Base-by-base conservation (phyloP, 1,140 invertebrate species). In the Heterodera schachtii region DNA sequence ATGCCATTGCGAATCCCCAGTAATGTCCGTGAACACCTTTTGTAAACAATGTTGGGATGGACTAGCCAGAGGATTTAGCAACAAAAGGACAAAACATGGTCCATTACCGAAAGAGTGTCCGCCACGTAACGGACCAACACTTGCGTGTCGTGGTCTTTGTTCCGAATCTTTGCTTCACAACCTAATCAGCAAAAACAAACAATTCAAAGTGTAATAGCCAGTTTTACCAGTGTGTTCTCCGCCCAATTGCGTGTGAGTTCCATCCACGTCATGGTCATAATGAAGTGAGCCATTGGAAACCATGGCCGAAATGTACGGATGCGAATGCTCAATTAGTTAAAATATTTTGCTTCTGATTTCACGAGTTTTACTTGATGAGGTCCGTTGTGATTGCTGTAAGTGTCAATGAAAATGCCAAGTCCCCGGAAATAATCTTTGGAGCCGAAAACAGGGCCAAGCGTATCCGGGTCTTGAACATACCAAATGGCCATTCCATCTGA, bases 351-450 rank as follows among this genome's bases (percentile, higher is more conserved):
- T 31, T 31, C 6, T 52, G 4, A n/a, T 64, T 64, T 64, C 57
- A 46, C 13, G 66, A 1, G 11, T 78, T 93, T 92, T 93, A 97
- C 95, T 92, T 95, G 96, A 89, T 98, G 95, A 73, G 95, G 94
- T n/a, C 96, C 97, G 92, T 99, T 99, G 87, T 99, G 96, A 91
- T 99, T 99, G 90, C 95, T 98, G 90, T 99, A 99, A 0, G 98
- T 99, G 90, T 99, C 98, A 76, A 99, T 90, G 90, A 99, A 95
- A 49, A 99, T 93, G 11, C 94, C 96, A 19, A 99, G 91, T 0
- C 98, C 98, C 75, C 93, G 92, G 90, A 98, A 99, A 86, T 93
- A 94, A 90, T 99, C 96, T 89, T 94, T 94, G 88, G 93, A 96
- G 19, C 98, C 98, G 92, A 99, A 99, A 0, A 99, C 96, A 13